Evolutionary conservation across 2,888 invertebrate genomes (phyloP).

Genomic region (Lepidocyrtoides sp.): DNA sequence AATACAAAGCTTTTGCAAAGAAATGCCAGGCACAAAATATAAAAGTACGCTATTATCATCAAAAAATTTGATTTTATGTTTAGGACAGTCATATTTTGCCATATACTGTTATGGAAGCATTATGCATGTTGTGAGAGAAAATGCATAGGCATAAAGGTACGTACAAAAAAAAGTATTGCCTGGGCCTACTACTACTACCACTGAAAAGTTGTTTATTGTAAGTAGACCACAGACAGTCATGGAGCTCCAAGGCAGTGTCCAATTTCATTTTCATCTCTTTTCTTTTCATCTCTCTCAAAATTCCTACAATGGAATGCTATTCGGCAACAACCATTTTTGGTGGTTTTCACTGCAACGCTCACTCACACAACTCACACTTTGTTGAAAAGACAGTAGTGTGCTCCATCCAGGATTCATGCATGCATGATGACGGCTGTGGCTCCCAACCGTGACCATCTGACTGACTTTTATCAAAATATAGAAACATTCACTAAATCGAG

Average conservation of each 20-base stretch:
- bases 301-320: not conserved
- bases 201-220: not conserved
- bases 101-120: not conserved
- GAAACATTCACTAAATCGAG: not conserved
- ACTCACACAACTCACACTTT: not conserved
- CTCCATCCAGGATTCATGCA: constrained; percentile 8
- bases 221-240: not conserved
- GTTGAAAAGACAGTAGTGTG: not conserved
- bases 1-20: not conserved
- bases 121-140: not conserved
- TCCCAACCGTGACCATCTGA: constrained; percentile 44
- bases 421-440: constrained; percentile 15
- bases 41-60: not conserved
- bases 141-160: constrained; percentile 16
- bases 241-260: not conserved
- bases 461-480: constrained; percentile 59
- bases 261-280: constrained; percentile 14
- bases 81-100: not conserved
- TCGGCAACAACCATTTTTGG: not conserved
- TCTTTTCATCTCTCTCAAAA: too few species aligned
- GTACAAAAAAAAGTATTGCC: too few species aligned
- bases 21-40: not conserved
- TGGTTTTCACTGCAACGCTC: not conserved
- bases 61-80: not conserved
- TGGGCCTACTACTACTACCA: too few species aligned